Evolutionary conservation across 2,113 vertebrate genomes (phyloP).

Genomic region (Mastomys coucha): DNA sequence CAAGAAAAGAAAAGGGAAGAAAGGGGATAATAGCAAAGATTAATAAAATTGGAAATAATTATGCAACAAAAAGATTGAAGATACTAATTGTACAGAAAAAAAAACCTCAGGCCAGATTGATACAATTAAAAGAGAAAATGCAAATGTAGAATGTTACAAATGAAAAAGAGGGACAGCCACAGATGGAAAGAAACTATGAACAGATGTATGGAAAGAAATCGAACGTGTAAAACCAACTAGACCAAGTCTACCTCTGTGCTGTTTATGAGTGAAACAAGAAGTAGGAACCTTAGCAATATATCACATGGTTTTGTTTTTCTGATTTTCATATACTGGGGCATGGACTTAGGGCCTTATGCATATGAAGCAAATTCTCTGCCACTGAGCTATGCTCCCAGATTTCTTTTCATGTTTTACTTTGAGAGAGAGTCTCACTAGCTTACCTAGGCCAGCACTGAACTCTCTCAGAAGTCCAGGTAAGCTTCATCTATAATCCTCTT

Average conservation of each 20-base stretch:
- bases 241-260: conserved; percentile 1
- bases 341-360: background rate
- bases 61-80: background rate
- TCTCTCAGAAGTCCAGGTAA: background rate
- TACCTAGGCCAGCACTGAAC: background rate
- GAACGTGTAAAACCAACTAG: background rate
- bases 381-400: background rate
- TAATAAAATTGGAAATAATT: conserved; percentile 10
- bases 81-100: conserved; percentile 12
- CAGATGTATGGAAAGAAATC: conserved; percentile 7
- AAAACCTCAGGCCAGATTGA: background rate
- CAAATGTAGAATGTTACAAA: background rate
- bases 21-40: background rate
- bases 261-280: background rate
- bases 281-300: background rate
- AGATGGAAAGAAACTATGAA: background rate
- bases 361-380: too few species aligned
- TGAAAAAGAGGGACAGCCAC: background rate
- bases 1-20: background rate
- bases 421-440: background rate
- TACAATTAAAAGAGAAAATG: background rate
- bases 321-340: background rate
- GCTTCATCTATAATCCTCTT: background rate
- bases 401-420: background rate
- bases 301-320: background rate